Evolutionary conservation across 1,140 invertebrate genomes (phyloP).

Genomic region (Dendroctonus ponderosae): DNA sequence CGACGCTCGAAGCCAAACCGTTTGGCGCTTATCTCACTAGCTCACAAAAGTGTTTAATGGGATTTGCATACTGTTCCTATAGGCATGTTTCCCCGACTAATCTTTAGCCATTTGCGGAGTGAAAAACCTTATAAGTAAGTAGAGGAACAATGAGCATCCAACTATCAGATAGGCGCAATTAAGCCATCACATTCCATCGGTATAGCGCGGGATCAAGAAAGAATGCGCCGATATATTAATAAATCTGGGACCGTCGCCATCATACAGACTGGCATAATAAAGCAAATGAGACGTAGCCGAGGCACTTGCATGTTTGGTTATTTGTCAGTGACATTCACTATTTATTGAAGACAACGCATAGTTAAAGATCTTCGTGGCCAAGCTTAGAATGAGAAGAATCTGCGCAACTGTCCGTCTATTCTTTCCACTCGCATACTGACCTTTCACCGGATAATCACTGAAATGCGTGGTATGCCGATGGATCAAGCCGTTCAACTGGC

Average conservation of each 20-base stretch:
- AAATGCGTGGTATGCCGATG: conserved; percentile 34
- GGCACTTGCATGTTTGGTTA: conserved; percentile 44
- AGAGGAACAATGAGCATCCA: too few relatives aligned
- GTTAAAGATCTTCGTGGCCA: conserved; percentile 43
- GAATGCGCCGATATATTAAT: conserved; percentile 40
- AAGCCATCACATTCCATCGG: conserved; percentile 22
- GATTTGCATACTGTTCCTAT: too few relatives aligned
- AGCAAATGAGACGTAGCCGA: conserved; percentile 43
- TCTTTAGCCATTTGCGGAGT: too few relatives aligned
- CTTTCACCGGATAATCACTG: conserved; percentile 40
- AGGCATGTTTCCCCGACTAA: too few relatives aligned
- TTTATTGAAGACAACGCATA: conserved; percentile 46
- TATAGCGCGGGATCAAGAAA: conserved; percentile 19
- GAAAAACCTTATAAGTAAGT: too few relatives aligned
- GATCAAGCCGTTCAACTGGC: too few relatives aligned
- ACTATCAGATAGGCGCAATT: conserved; percentile 3
- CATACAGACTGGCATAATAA: conserved; percentile 38
- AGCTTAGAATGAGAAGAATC: conserved; percentile 45
- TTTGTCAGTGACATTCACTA: conserved; percentile 47
- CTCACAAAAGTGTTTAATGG: too few relatives aligned
- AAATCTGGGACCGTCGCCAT: conserved; percentile 35
- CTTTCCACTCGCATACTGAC: conserved; percentile 28
- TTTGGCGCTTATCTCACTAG: too few relatives aligned
- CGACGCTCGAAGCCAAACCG: too few relatives aligned
- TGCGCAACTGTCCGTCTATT: conserved; percentile 35